These are phyloP conservation scores for Caenorhabditis sp. DNA, from an alignment of 2,888 invertebrate species.

Conservation along the genomic window DNA sequence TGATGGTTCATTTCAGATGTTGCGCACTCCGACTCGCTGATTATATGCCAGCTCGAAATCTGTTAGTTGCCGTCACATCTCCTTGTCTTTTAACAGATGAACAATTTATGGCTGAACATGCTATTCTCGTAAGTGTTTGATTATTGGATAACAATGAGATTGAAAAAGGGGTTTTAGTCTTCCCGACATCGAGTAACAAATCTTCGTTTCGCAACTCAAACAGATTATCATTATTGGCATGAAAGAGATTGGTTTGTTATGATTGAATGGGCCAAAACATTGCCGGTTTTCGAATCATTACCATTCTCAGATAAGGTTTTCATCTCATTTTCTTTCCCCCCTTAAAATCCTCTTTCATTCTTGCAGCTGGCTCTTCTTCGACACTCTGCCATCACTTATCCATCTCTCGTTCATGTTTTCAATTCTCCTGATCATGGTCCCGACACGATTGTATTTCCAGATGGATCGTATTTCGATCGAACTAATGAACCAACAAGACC, in stretches of 20 bases:
- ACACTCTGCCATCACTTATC: slow-evolving; percentile 69
- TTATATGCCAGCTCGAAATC: slow-evolving; percentile 32
- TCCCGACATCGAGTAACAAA: slow-evolving; percentile 19
- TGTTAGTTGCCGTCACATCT: slow-evolving; percentile 44
- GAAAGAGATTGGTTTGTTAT: slow-evolving; percentile 66
- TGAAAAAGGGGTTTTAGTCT: slow-evolving; percentile 6
- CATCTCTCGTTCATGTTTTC: slow-evolving; percentile 68
- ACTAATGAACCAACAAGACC: slow-evolving; percentile 60
- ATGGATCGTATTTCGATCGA: slow-evolving; percentile 67
- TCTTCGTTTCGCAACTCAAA: slow-evolving; percentile 54
- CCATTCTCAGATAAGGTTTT: slow-evolving; percentile 59
- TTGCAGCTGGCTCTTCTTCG: slow-evolving; percentile 62
- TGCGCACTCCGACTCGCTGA: slow-evolving; percentile 40
- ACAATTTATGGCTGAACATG: slow-evolving; percentile 39
- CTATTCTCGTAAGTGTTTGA: slow-evolving; percentile 9
- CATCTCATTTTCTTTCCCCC: not conserved
- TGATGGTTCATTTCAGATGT: no score
- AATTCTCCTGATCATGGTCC: slow-evolving; percentile 65
- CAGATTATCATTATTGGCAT: slow-evolving; percentile 68
- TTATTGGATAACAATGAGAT: no score
- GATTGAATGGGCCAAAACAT: slow-evolving; percentile 70
- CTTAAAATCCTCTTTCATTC: not conserved
- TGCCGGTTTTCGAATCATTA: slow-evolving; percentile 59
- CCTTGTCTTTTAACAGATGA: slow-evolving; percentile 45
- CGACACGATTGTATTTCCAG: slow-evolving; percentile 68